Base-by-base conservation (phyloP, 2,888 invertebrate species). In the Cheilosia grossa region DNA sequence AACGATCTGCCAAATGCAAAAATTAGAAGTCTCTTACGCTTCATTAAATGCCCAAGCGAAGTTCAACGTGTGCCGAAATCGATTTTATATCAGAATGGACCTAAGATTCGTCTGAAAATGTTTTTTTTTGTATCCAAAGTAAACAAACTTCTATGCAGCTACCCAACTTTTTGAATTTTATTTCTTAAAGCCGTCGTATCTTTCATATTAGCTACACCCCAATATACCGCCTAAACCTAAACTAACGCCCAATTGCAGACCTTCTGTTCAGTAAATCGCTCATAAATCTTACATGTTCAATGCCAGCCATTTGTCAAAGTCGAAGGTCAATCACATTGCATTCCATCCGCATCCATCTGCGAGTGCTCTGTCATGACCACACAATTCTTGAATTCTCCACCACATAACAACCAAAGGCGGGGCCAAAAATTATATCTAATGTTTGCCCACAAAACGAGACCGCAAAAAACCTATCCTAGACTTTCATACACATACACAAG, bases 371-470 rank as follows among this genome's bases (percentile, higher is more conserved):
- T 69, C n/a, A 21, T 33, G 42, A 58, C 79, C 64, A 17, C 72
- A 42, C 64, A 42, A 30, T 64, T 63, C 64, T 53, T 27, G 13
- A 67, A 51, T 53, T 51, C 21, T 21, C 19, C 15, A 67, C 67
- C 79, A 51, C 72, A 72, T 64, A 66, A 58, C 64, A 53, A 51
- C 42, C 19, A 17, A 49, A 72, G 72, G 79, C 72, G 79, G 72
- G 58, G 72, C 79, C 51, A 72, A 72, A 33, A 58, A 47, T 49
- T 58, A 66, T 24, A 49, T 64, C 44, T 37, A 63, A 58, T 72
- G 30, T 72, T 58, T 59, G 17, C 59, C 79, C 72, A 56, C 79
- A 72, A 64, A 51, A 72, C 64, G 54, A 79, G 72, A 72, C 79
- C 79, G 64, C 70, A 79, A 66, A 56, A 79, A 72, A 27, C 13